Conservation (phyloP, 2,113 vertebrate species). For the Falcunculus frontatus region DNA sequence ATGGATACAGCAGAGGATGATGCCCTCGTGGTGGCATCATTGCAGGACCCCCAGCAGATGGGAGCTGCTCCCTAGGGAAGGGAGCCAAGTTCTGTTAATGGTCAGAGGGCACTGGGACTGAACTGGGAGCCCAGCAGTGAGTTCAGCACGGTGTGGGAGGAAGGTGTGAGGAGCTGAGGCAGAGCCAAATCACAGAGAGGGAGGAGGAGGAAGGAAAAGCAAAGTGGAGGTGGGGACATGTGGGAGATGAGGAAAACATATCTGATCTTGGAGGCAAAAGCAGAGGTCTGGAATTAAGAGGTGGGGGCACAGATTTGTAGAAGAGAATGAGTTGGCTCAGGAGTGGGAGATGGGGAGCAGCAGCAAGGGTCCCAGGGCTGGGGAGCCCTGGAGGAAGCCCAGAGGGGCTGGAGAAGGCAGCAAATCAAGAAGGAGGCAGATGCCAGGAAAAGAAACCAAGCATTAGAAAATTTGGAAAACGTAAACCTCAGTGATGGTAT, state of each 20-base stretch:
- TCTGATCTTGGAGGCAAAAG: neutral
- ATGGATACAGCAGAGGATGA: neutral
- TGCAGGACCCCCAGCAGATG: rapidly evolving
- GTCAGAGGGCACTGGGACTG: neutral
- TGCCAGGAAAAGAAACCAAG: neutral
- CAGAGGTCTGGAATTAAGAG: neutral
- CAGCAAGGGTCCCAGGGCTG: neutral
- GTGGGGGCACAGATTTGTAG: neutral
- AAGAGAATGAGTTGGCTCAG: neutral
- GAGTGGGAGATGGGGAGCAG: neutral
- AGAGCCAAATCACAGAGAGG: neutral
- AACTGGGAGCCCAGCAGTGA: neutral
- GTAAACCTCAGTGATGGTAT: rapidly evolving
- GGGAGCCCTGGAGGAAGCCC: neutral
- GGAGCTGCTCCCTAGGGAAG: neutral
- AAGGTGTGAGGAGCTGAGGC: neutral
- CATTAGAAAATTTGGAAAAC: neutral
- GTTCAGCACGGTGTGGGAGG: neutral
- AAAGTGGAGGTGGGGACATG: neutral
- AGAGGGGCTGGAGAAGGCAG: neutral
- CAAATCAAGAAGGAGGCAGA: neutral
- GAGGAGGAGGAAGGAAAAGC: neutral
- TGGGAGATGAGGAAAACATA: neutral
- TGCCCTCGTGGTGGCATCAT: neutral
- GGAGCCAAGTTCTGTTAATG: rapidly evolving